Conservation (phyloP, 2,113 vertebrate species). For the Oryzias woworae region DNA sequence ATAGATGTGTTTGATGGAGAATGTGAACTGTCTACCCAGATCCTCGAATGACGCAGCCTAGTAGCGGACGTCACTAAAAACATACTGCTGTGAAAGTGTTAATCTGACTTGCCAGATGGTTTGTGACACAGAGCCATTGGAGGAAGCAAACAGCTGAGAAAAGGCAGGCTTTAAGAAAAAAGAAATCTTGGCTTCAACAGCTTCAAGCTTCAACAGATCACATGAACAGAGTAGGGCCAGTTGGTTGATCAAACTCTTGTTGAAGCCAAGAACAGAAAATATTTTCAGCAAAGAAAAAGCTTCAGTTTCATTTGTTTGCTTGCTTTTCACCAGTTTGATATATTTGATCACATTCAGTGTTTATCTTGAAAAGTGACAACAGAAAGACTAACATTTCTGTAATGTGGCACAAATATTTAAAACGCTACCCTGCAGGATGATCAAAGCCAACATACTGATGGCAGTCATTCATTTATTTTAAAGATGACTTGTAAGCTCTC, state of each 20-base stretch:
- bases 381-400: too few relatives aligned
- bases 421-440: too few relatives aligned
- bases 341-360: too few relatives aligned
- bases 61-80: background rate
- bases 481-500: background rate
- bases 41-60: background rate
- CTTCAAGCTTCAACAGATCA: background rate
- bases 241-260: background rate
- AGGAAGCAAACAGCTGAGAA: background rate
- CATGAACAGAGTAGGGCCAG: background rate
- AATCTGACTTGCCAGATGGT: conserved; percentile 2
- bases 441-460: too few relatives aligned
- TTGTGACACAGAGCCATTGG: background rate
- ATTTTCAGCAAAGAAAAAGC: background rate
- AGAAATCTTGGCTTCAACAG: background rate
- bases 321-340: background rate
- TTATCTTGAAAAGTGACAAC: too few relatives aligned
- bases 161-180: background rate
- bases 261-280: background rate
- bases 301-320: background rate
- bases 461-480: background rate
- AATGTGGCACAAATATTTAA: too few relatives aligned
- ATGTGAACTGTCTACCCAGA: background rate
- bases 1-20: background rate
- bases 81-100: background rate